Evolutionary conservation across 2,888 invertebrate genomes (phyloP), one percentile per base, ranked within the genome.

Genomic region (Agrotis puta): DNA sequence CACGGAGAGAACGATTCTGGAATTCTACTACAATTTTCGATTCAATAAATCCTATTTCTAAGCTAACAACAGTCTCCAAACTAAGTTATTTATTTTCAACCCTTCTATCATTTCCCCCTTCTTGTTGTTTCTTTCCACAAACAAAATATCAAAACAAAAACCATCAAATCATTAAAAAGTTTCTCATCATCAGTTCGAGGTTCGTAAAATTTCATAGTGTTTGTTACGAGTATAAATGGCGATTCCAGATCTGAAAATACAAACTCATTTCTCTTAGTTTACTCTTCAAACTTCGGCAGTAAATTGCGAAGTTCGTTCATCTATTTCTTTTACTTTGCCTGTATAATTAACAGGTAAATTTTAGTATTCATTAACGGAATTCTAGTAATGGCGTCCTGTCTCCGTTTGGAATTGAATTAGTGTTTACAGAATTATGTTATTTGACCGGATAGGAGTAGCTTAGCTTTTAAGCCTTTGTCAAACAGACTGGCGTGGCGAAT

Each of bases 321-420:
- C 67, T 67, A 68, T 82, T 82, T 78, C 54, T 82, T 82, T 82
- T 63, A 27, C 62, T 68, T 59, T n/a, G 9, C 54, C 16, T 39
- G 14, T 56, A 58, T 62, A 82, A 78, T 79, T 82, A 81, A 70
- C 58, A 70, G 81, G 64, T 68, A 69, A 62, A 62, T 70, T 81
- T 81, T 63, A 51, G 65, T 81, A 65, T 66, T 70, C 64, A 77
- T 81, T 74, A 63, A 63, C 80, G 58, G 54, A 59, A 59, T 62
- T 74, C 45, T 18, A 39, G 39, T 74, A 74, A 79, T 54, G 43
- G 75, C 48, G 20, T 39, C 4, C 58, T 79, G 63, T 70, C 76
- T 64, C 66, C 50, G 50, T 11, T 18, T 13, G 9, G 11, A 54
- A 73, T 62, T 62, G 74, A 74, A 54, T 79, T 63, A 68, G 43